A percentile compares a stretch with the other conserved stretches of the same genome.
phyloP scores from a whole-genome alignment of 2,888 invertebrate genomes.

The Leucophora obtusa region DNA sequence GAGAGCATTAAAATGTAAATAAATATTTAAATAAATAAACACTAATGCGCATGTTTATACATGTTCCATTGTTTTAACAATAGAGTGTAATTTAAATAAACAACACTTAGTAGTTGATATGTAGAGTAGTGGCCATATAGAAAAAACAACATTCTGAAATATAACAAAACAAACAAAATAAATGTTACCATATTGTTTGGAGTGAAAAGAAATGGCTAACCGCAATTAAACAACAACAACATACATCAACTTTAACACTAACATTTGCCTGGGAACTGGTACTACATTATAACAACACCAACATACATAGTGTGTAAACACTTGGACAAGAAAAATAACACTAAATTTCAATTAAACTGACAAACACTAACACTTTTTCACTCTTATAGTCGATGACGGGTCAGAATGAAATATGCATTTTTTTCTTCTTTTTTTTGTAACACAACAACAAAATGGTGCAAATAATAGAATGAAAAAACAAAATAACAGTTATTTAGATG shows the following conservation, averaged over 20 bases:
- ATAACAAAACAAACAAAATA: slow-evolving; percentile 22
- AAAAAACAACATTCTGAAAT: neutral
- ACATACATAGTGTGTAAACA: slow-evolving; percentile 18
- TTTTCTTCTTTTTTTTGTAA: neutral
- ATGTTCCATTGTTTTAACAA: slow-evolving; percentile 31
- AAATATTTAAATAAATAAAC: slow-evolving; percentile 24
- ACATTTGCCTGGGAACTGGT: neutral
- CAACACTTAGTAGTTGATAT: neutral
- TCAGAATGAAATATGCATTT: neutral
- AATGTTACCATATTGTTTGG: slow-evolving; percentile 12
- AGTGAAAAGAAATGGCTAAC: slow-evolving; percentile 15
- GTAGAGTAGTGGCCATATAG: slow-evolving; percentile 1
- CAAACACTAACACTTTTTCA: slow-evolving; percentile 5
- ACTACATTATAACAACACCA: neutral
- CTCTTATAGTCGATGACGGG: neutral
- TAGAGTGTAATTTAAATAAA: neutral
- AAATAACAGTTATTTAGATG: slow-evolving; percentile 22
- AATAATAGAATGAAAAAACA: neutral
- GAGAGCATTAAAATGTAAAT: slow-evolving; percentile 2
- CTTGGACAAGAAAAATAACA: slow-evolving; percentile 50
- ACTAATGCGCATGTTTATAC: slow-evolving; percentile 52
- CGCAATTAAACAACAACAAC: slow-evolving; percentile 20
- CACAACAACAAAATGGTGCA: slow-evolving; percentile 6
- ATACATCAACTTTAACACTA: slow-evolving; percentile 27
- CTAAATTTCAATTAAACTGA: slow-evolving; percentile 57